Conservation (phyloP, 2,797 vertebrate genomes). For the Mormyrus proboscirostris region DNA sequence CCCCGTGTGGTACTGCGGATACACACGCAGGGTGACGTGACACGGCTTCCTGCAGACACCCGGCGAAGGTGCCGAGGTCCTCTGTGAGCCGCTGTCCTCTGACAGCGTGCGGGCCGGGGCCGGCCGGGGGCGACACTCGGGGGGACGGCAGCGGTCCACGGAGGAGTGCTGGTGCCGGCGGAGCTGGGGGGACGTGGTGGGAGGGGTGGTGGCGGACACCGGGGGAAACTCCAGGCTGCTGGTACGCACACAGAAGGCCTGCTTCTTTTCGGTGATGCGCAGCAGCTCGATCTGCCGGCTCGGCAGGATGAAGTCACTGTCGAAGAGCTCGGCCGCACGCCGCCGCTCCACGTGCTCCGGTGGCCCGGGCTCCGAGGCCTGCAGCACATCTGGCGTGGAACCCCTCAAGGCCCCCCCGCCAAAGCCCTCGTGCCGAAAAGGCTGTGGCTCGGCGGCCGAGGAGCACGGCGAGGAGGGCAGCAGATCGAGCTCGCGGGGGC, state of each 20-base stretch:
- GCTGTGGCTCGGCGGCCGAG: slow-evolving; percentile 36
- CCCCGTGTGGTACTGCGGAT: slow-evolving; percentile 78
- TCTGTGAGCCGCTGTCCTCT: slow-evolving; percentile 70
- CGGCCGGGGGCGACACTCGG: slow-evolving; percentile 38
- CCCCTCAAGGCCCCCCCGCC: slow-evolving; percentile 52
- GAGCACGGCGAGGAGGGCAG: slow-evolving; percentile 61
- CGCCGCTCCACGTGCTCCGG: slow-evolving; percentile 41
- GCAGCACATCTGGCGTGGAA: slow-evolving; percentile 69
- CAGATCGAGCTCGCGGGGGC: slow-evolving; percentile 78
- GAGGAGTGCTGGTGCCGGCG: slow-evolving; percentile 56
- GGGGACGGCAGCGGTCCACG: slow-evolving; percentile 54
- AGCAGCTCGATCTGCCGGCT: slow-evolving; percentile 83
- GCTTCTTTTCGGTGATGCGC: slow-evolving; percentile 82
- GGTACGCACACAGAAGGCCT: slow-evolving; percentile 80
- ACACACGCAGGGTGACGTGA: slow-evolving; percentile 69
- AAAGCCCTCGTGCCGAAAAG: slow-evolving; percentile 54
- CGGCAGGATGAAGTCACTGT: slow-evolving; percentile 84
- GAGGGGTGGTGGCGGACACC: slow-evolving; percentile 33
- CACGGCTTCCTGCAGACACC: slow-evolving; percentile 55
- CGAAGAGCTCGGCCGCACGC: slow-evolving; percentile 57
- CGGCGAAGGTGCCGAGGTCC: slow-evolving; percentile 54
- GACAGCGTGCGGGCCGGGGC: slow-evolving; percentile 59
- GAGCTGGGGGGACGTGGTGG: slow-evolving; percentile 46
- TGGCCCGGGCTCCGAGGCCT: slow-evolving; percentile 58
- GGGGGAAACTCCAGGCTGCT: slow-evolving; percentile 82